Conservation (phyloP, 2,888 invertebrate species). For the Colletes collaris region DNA sequence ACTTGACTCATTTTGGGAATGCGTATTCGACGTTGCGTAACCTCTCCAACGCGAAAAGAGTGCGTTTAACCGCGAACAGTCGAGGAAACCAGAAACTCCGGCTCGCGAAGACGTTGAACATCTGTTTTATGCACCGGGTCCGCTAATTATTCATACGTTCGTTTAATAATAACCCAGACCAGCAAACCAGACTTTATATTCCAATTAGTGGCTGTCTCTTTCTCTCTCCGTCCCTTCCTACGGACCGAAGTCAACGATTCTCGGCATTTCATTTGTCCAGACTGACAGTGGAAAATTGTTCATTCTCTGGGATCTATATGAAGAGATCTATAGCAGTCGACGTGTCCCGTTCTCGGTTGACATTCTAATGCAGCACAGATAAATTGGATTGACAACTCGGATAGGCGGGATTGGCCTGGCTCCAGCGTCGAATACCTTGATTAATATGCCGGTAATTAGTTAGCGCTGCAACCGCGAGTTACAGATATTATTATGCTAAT, state of each 20-base stretch:
- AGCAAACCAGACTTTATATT: constrained; percentile 15
- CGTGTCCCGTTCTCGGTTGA: constrained; percentile 60
- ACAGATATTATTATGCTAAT: constrained; percentile 79
- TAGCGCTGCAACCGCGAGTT: constrained; percentile 74
- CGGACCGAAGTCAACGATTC: constrained; percentile 17
- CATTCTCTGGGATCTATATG: constrained; percentile 60
- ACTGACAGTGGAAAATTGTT: constrained; percentile 57
- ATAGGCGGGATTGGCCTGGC: constrained; percentile 68
- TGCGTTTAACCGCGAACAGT: background rate
- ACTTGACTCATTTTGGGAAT: constrained; percentile 7
- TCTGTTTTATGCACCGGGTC: background rate
- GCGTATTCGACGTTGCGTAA: constrained; percentile 1
- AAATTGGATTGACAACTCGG: constrained; percentile 71
- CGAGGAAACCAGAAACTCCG: background rate
- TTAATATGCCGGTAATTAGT: constrained; percentile 75
- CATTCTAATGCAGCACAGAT: constrained; percentile 69
- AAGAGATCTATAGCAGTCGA: constrained; percentile 63
- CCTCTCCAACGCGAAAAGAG: background rate
- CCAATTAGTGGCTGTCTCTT: constrained; percentile 21
- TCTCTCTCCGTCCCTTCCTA: background rate
- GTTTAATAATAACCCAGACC: background rate
- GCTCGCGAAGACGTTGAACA: background rate
- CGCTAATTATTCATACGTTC: background rate
- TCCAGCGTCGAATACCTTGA: constrained; percentile 73
- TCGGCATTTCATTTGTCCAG: constrained; percentile 45